Evolutionary conservation across 1,140 invertebrate species (phyloP).

Genomic region (Helicoverpa armigera): DNA sequence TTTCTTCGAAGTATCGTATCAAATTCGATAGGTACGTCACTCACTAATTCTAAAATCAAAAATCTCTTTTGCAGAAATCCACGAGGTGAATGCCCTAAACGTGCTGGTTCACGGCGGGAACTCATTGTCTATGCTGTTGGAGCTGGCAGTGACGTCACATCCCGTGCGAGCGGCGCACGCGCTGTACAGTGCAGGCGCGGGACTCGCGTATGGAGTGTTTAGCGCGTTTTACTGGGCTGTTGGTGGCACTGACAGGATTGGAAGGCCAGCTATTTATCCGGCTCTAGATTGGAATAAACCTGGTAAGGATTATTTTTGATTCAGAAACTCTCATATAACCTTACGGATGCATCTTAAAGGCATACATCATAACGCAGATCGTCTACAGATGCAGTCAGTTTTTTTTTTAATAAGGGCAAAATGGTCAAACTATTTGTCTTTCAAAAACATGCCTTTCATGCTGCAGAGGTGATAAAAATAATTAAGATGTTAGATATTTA

Average conservation of each 20-base stretch:
- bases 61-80: constrained; percentile 73
- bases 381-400: no score
- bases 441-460: no score
- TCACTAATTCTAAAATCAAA: background rate
- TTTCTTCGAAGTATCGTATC: no score
- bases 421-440: no score
- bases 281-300: constrained; percentile 81
- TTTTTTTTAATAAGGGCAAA: no score
- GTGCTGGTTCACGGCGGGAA: constrained; percentile 92
- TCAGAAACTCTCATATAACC: no score
- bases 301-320: constrained; percentile 58
- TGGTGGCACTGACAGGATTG: constrained; percentile 77
- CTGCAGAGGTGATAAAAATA: background rate
- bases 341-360: no score
- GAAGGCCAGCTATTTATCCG: constrained; percentile 75
- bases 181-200: constrained; percentile 87
- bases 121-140: constrained; percentile 91
- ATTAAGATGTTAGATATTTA: no score
- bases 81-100: constrained; percentile 89
- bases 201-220: constrained; percentile 78
- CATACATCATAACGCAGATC: no score
- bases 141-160: constrained; percentile 90
- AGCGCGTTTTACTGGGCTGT: constrained; percentile 81
- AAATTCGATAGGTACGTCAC: no score
- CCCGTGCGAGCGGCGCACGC: constrained; percentile 90